phyloP scores from a whole-genome alignment of 1,140 invertebrate genomes.

The Chymomyza costata region DNA sequence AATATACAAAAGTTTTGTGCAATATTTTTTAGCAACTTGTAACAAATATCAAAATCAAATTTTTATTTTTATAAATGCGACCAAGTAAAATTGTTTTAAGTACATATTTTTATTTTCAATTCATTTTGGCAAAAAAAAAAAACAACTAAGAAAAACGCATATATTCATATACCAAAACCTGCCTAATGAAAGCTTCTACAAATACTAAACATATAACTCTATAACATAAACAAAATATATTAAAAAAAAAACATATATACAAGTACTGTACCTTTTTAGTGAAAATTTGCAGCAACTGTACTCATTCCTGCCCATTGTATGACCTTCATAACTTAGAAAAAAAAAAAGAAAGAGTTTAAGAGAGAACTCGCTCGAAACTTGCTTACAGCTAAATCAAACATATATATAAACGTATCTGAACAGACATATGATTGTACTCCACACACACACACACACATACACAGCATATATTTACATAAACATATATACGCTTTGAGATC shows the following conservation, averaged over 20 bases:
- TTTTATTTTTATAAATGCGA: conserved; percentile 73
- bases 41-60: conserved; percentile 33
- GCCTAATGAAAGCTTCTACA: conserved; percentile 38
- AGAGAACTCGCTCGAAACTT: too few species aligned
- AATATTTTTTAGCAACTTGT: conserved; percentile 66
- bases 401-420: conserved; percentile 62
- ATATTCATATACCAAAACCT: conserved; percentile 39
- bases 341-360: too few species aligned
- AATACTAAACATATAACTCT: conserved; percentile 55
- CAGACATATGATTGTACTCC: conserved; percentile 57
- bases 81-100: conserved; percentile 39
- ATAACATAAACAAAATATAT: too few species aligned
- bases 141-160: conserved; percentile 2
- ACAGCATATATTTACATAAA: conserved; percentile 15
- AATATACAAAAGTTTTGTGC: conserved; percentile 38
- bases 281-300: conserved; percentile 65
- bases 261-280: conserved; percentile 71
- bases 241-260: conserved; percentile 60
- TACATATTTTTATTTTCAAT: conserved; percentile 23
- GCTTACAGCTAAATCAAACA: conserved; percentile 37
- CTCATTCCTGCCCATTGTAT: conserved; percentile 71
- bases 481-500: conserved; percentile 14
- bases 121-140: conserved; percentile 8
- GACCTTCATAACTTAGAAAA: conserved; percentile 48
- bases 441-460: conserved; percentile 18